Base-by-base conservation (phyloP, 2,113 vertebrate genomes). In the Tenebrosternarchus preto region DNA sequence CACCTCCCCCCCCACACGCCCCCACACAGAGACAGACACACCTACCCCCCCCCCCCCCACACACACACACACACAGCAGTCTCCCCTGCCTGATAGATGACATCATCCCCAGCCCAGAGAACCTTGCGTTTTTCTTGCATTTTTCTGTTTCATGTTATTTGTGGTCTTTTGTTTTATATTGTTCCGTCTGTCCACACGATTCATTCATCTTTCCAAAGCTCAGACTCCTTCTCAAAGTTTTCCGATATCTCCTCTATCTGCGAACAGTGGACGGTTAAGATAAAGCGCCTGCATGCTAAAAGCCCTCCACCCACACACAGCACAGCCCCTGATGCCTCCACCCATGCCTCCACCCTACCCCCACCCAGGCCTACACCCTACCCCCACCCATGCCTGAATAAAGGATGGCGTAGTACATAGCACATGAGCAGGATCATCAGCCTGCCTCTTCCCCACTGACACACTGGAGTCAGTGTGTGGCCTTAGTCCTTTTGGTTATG, bases 401-500 rank as follows among this genome's bases (percentile, higher is more conserved):
- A 80, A 66, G 72, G 70, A 70, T 67, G 66, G 31, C 78, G 22
- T 73, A 73, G 78, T 70, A 80, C 78, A 80, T 80, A 73, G 73
- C 78, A 80, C 78, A 80, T 43, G 78, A 73, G 78, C 78, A 73
- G 78, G 59, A 80, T 80, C 78, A 80, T 80, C 78, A 66, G 78
- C 66, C 43, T 33, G 4, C n/a, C 73, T 80, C 70, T 66, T 46
- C 70, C 60, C 43, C 43, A 11, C 68, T 66, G 69, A 80, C 78
- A 80, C 78, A 80, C 70, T 80, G 60, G 78, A 80, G 70, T 80
- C 78, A 80, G 69, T 80, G 78, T 80, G 78, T n/a, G 31, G 76
- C 67, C 78, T 57, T 64, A 46, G 46, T 29, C 78, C n/a, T 57
- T 73, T 46, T 22, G 11, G 39, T 73, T 33, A 80, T 80, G 78